Evolutionary conservation across 1,140 invertebrate species (phyloP).

Genomic region (Hestina assimilis): DNA sequence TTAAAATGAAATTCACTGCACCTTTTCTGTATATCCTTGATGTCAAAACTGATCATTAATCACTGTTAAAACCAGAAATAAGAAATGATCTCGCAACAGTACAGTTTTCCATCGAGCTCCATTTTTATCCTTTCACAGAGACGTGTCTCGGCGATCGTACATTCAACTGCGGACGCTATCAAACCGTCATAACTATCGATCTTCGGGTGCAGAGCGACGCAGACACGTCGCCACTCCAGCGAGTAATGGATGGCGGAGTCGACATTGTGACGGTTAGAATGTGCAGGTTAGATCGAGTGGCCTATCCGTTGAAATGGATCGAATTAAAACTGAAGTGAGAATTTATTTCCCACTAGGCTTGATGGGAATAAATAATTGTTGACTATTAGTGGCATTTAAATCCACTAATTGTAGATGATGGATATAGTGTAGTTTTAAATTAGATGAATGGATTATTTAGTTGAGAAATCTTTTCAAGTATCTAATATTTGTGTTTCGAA

Average conservation of each 20-base stretch:
- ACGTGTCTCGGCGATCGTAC: conserved; percentile 13
- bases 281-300: conserved; percentile 15
- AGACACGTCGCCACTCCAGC: conserved; percentile 38
- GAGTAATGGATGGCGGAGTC: conserved; percentile 34
- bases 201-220: conserved; percentile 20
- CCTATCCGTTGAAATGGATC: conserved; percentile 1
- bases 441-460: no score
- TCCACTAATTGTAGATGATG: no score
- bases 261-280: conserved; percentile 13
- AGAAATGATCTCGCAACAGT: background rate
- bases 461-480: no score
- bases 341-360: no score
- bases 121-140: conserved; percentile 15
- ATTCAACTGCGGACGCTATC: conserved; percentile 26
- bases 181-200: conserved; percentile 38
- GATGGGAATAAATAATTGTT: no score
- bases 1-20: background rate
- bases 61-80: background rate
- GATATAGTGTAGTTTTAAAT: no score
- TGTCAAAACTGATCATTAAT: background rate
- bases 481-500: no score
- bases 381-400: no score
- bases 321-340: conserved; percentile 2
- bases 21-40: background rate
- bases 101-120: background rate